Percentiles rank a stretch among this genome's conserved stretches.
phyloP scores from a whole-genome alignment of 2,113 vertebrate species.

The Bubo scandiacus region DNA sequence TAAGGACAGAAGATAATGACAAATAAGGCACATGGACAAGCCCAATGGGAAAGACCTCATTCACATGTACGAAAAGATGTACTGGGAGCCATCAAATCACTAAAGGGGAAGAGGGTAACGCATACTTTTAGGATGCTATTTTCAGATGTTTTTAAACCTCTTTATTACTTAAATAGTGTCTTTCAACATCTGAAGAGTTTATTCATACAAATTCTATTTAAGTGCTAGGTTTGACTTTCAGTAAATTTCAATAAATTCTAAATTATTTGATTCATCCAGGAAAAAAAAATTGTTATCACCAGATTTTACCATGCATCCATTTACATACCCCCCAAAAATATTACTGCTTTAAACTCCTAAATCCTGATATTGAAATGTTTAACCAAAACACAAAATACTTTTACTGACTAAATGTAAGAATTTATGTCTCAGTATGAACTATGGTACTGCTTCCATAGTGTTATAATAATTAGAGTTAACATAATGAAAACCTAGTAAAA shows the following conservation, averaged over 20 bases:
- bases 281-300: background rate
- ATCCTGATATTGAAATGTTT: background rate
- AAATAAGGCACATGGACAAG: background rate
- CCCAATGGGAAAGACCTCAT: background rate
- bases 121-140: background rate
- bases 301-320: background rate
- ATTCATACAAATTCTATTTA: background rate
- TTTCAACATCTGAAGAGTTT: background rate
- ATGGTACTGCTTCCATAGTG: constrained; percentile 7
- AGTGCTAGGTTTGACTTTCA: background rate
- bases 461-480: constrained; percentile 56
- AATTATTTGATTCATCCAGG: background rate
- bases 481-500: constrained; percentile 62
- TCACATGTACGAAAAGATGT: background rate
- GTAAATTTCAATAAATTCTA: background rate
- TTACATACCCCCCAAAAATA: background rate
- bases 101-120: background rate
- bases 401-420: background rate
- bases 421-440: constrained; percentile 6
- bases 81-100: background rate
- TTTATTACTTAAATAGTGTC: background rate
- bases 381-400: background rate
- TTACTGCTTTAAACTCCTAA: background rate
- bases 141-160: background rate
- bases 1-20: background rate